phyloP scores from a whole-genome alignment of 2,888 invertebrate genomes.

The Temnothorax rugatulus region DNA sequence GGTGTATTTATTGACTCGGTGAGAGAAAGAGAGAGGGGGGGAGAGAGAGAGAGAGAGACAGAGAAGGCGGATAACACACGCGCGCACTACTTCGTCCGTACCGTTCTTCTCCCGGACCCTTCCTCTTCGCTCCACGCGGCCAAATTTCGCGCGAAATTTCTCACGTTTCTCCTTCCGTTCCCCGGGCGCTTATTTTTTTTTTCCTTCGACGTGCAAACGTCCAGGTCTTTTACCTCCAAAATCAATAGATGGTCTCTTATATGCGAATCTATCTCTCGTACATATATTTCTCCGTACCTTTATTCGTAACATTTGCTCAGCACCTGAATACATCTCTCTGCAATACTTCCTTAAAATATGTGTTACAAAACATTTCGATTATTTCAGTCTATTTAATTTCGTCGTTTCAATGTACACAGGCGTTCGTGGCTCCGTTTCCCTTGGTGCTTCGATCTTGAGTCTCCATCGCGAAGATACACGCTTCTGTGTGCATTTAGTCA shows the following conservation, averaged over 20 bases:
- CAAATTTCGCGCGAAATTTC: slow-evolving; percentile 1
- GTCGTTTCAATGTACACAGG: not conserved
- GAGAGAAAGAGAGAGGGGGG: no score
- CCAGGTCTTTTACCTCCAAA: slow-evolving; percentile 36
- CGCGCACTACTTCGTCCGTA: slow-evolving; percentile 20
- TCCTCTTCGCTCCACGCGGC: not conserved
- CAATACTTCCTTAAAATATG: slow-evolving; percentile 9
- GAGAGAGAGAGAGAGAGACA: no score
- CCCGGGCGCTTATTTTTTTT: no score
- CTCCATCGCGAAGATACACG: not conserved
- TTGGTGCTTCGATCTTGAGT: not conserved
- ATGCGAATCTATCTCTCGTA: slow-evolving; percentile 6
- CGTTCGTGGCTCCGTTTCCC: not conserved
- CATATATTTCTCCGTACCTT: not conserved
- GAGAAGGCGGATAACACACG: not conserved
- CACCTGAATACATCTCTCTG: not conserved
- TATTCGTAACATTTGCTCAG: slow-evolving; percentile 1
- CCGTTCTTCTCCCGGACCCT: not conserved
- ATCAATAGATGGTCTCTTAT: slow-evolving; percentile 61
- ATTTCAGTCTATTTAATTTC: slow-evolving; percentile 6
- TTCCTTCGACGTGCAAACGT: no score
- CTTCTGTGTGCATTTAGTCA: not conserved
- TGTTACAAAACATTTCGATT: slow-evolving; percentile 17
- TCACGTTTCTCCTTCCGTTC: not conserved
- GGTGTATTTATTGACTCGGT: slow-evolving; percentile 62